Conservation (phyloP, 1,140 invertebrate genomes). For the Gonatopus flavifemur region DNA sequence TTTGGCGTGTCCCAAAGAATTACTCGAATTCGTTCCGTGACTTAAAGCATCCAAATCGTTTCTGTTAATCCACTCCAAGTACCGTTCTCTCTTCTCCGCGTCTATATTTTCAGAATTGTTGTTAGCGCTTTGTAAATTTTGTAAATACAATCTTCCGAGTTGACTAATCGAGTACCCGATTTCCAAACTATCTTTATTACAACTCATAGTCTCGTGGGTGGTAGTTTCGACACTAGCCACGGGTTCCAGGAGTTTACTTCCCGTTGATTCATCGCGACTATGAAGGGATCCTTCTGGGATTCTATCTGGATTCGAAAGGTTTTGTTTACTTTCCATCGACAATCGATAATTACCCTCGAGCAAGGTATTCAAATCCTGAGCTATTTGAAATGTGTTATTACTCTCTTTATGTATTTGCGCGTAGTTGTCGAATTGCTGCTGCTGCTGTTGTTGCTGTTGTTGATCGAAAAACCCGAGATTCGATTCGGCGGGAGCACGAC, state of each 20-base stretch:
- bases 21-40: slow-evolving; percentile 32
- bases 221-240: slow-evolving; percentile 16
- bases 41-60: slow-evolving; percentile 33
- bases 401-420: too few relatives aligned
- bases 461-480: slow-evolving; percentile 6
- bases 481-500: slow-evolving; percentile 1
- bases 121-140: slow-evolving; percentile 27
- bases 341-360: neutral
- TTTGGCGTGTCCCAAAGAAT: slow-evolving; percentile 34
- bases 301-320: too few relatives aligned
- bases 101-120: slow-evolving; percentile 13
- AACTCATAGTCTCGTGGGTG: slow-evolving; percentile 30
- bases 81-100: slow-evolving; percentile 30
- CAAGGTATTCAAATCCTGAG: neutral
- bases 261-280: neutral
- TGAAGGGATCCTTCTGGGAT: slow-evolving; percentile 1
- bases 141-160: slow-evolving; percentile 32
- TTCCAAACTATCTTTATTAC: slow-evolving; percentile 44
- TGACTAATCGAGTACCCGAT: slow-evolving; percentile 48
- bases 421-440: too few relatives aligned
- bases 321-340: too few relatives aligned
- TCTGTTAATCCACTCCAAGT: slow-evolving; percentile 33
- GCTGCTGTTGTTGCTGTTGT: neutral
- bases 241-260: neutral
- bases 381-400: slow-evolving; percentile 10